Evolutionary conservation across 2,888 invertebrate genomes (phyloP), one percentile per base, ranked within the genome.

Genomic region (Criorhina ranunculi): DNA sequence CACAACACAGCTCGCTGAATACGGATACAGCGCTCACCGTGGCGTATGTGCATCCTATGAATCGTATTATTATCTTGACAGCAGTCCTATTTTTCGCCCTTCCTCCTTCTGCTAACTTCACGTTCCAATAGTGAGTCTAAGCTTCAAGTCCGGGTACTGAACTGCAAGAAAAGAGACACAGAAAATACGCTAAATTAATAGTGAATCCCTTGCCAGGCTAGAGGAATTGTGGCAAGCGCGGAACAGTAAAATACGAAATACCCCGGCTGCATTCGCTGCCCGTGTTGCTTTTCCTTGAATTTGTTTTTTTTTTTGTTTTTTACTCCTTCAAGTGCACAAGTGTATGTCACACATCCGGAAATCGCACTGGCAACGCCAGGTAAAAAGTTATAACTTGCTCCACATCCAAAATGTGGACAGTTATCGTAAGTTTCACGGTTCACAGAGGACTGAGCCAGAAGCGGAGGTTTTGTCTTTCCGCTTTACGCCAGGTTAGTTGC

Each of bases 121-220:
- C 35, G 24, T 55, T 62, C 7, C 42, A 69, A 55, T 64, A 35
- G 70, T 66, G 53, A 17, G 29, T 62, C 60, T 77, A 82, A 24
- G 55, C 55, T 31, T 12, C 33, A 35, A 57, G 44, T 46, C 35
- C 35, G 29, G 51, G 44, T 35, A 35, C 35, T 35, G 42, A 67
- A 44, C 83, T 83, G 83, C 51, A 83, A 83, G 77, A 77, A 82
- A 83, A 83, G 46, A 83, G 57, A 49, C 67, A 83, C 72, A 83
- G 60, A 82, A 76, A 76, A 76, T 70, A 64, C 81, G 70, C 44
- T 57, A 59, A 72, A 72, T 82, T 77, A 82, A 77, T 77, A 72
- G 66, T 29, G 66, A 67, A 72, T 69, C 66, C 59, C 51, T 77
- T 49, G 40, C 66, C 55, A 44, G 60, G 37, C 59, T 55, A 80